Base-by-base conservation (phyloP, 2,113 vertebrate species). In the Chamaea fasciata region DNA sequence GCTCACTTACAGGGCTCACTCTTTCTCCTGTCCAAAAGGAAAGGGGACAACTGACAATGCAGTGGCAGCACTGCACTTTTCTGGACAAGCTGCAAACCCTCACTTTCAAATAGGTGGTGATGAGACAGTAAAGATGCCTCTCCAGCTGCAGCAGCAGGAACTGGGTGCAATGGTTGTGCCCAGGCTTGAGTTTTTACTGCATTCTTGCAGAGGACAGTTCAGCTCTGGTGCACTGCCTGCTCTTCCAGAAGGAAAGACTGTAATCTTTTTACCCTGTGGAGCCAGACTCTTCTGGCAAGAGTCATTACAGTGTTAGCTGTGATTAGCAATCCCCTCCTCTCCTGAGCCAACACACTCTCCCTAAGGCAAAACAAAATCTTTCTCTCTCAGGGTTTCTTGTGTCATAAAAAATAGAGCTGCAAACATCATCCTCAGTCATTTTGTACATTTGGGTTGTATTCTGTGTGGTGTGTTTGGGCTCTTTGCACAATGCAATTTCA, bases 331-430 rank as follows among this genome's bases (percentile, higher is more conserved):
- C 46, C 47, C 75, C 71, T 83, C 11, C 76, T 84, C 90, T 64
- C 30, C 53, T 55, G 70, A 92, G 63, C 59, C 70, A 41, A 39
- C 35, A 47, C 57, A 9, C 39, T 33, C 59, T 92, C 67, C 74
- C 70, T 47, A 85, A 76, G 53, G 89, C 82, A 85, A 95, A 92
- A 74, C 70, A 90, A 91, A 89, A 57, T 44, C 16, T 83, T 92
- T 83, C 52, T 55, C 82, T 77, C 80, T 68, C 24, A 10, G 57
- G 59, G 35, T 39, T 88, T 86, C 79, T 88, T 44, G 30, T 80
- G 55, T 74, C 78, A 67, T 83, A 59, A 90, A 87, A 92, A 85
- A 69, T 6, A 28, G 55, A 88, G 63, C 70, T 52, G 59, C 77
- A 90, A 91, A 63, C 44, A 37, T 20, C 13, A 7, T 57, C 19